Percentiles rank a stretch among this genome's conserved stretches.
Evolutionary conservation across 2,888 invertebrate species (phyloP).

Genomic region (Automeris io): DNA sequence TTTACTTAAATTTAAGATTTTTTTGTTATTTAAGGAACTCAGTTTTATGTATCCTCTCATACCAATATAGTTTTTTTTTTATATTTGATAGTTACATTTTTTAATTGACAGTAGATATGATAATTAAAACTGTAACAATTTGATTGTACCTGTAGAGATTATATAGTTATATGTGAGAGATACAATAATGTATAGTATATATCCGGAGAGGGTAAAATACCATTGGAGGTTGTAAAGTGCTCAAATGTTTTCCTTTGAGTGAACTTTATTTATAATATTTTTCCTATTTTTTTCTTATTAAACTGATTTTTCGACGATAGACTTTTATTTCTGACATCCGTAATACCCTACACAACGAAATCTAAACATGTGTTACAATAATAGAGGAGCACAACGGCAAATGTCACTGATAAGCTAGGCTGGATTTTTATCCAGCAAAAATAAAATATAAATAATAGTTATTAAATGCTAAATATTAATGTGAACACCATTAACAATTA

Average conservation of each 20-base stretch:
- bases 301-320: constrained; percentile 46
- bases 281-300: constrained; percentile 66
- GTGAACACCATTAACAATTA: no score
- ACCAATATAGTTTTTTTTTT: constrained; percentile 31
- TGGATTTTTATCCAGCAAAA: no score
- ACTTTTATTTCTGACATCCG: constrained; percentile 3
- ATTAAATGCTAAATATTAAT: no score
- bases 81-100: constrained; percentile 29
- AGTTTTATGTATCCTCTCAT: constrained; percentile 36
- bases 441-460: no score
- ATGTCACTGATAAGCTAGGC: no score
- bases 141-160: no score
- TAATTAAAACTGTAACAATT: no score
- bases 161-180: constrained; percentile 25
- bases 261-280: constrained; percentile 50
- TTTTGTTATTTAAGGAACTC: constrained; percentile 47
- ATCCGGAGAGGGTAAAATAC: constrained; percentile 32
- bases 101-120: no score
- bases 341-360: no score
- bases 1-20: constrained; percentile 38
- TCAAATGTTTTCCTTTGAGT: constrained; percentile 53
- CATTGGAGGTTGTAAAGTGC: constrained; percentile 44
- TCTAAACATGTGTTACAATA: no score
- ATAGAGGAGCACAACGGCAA: no score
- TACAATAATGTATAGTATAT: constrained; percentile 59